A percentile compares a stretch with the other conserved stretches of the same genome.
Conservation (phyloP, 1,140 invertebrate species). For the Ephestia elutella region DNA sequence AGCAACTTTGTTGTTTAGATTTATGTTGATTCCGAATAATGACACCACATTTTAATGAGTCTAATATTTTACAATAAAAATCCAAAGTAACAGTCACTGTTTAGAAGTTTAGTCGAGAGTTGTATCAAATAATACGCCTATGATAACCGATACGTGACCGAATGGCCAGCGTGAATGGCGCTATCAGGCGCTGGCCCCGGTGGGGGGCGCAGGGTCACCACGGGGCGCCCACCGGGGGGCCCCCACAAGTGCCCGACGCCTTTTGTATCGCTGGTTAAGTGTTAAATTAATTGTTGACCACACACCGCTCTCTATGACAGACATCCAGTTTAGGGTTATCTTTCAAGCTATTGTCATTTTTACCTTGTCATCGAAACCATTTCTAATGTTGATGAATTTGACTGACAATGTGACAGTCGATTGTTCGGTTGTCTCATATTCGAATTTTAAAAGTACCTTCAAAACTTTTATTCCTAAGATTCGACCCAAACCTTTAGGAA, state of each 20-base stretch:
- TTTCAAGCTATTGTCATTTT: slow-evolving; percentile 8
- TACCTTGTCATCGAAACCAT: slow-evolving; percentile 8
- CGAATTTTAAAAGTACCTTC: no score
- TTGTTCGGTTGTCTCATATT: neutral
- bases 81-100: neutral
- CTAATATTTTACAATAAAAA: neutral
- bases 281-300: slow-evolving; percentile 57
- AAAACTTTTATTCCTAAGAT: neutral
- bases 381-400: slow-evolving; percentile 4
- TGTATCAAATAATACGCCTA: neutral
- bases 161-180: slow-evolving; percentile 30
- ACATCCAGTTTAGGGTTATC: slow-evolving; percentile 7
- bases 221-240: slow-evolving; percentile 36
- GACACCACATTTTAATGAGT: neutral
- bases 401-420: slow-evolving; percentile 3
- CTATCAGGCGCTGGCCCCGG: slow-evolving; percentile 28
- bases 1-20: no score
- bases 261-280: slow-evolving; percentile 36
- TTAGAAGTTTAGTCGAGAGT: neutral
- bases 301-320: slow-evolving; percentile 20
- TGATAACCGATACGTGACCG: slow-evolving; percentile 31
- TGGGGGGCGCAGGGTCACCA: slow-evolving; percentile 23
- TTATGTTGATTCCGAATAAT: no score
- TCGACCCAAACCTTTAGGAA: no score
- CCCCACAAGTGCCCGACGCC: slow-evolving; percentile 18